phyloP scores from a whole-genome alignment of 2,888 invertebrate species.

The Cerastis rubricosa region DNA sequence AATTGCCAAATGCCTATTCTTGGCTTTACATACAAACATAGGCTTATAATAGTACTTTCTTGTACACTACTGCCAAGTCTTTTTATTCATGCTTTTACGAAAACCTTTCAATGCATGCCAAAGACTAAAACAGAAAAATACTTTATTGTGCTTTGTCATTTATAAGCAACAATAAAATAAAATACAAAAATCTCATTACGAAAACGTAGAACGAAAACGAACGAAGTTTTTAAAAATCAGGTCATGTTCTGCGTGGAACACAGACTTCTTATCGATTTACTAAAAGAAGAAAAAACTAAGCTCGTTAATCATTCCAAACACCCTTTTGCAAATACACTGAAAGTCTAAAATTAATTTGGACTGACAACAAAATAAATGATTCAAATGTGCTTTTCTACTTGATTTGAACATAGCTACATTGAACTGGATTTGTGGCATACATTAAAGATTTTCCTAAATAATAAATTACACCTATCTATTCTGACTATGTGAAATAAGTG shows the following conservation, averaged over 20 bases:
- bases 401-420: constrained; percentile 9
- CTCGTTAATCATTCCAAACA: constrained; percentile 72
- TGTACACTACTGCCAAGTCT: constrained; percentile 7
- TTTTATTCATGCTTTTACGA: constrained; percentile 19
- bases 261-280: constrained; percentile 63
- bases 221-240: constrained; percentile 27
- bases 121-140: not conserved
- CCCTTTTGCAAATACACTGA: constrained; percentile 64
- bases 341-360: constrained; percentile 65
- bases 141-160: not conserved
- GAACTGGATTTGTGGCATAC: not conserved
- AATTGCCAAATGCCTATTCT: constrained; percentile 20
- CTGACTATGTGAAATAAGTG: not conserved
- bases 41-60: not conserved
- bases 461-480: not conserved
- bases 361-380: constrained; percentile 59
- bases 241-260: constrained; percentile 3
- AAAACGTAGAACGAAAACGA: too few relatives aligned
- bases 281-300: constrained; percentile 62
- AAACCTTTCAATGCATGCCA: constrained; percentile 8
- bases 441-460: too few relatives aligned
- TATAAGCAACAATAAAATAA: not conserved
- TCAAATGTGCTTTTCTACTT: constrained; percentile 41
- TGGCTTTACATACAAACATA: not conserved
- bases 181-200: not conserved